A percentile compares a stretch with the other conserved stretches of the same genome.
Evolutionary conservation across 2,113 vertebrate genomes (phyloP).

Genomic region (Chelonoidis abingdonii): DNA sequence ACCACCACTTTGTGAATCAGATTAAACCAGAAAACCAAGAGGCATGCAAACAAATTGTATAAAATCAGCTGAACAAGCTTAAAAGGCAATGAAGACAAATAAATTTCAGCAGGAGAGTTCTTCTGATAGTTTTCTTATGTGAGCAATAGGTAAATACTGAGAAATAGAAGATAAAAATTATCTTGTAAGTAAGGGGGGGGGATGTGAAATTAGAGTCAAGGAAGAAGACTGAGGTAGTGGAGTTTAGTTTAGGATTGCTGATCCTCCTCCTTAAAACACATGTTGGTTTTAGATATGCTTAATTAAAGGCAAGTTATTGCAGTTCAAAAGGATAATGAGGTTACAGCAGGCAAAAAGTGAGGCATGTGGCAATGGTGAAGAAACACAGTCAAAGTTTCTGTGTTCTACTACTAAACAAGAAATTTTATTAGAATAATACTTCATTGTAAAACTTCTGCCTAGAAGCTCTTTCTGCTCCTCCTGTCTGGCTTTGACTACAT

Average conservation of each 20-base stretch:
- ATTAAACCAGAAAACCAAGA: not conserved
- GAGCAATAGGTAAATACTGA: not conserved
- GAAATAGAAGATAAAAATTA: not conserved
- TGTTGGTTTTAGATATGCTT: not conserved
- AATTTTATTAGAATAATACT: not conserved
- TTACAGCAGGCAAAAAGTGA: not conserved
- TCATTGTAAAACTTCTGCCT: not conserved
- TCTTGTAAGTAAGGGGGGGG: fast-evolving
- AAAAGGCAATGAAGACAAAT: not conserved
- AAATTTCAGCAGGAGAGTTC: not conserved
- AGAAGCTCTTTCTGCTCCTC: not conserved
- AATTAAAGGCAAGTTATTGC: not conserved
- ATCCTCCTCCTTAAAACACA: not conserved
- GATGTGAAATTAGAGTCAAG: not conserved
- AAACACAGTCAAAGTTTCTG: not conserved
- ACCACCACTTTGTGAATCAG: not conserved
- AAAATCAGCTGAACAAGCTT: not conserved
- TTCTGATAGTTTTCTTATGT: not conserved
- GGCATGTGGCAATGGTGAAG: not conserved
- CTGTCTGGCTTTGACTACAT: not conserved
- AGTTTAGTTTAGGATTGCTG: not conserved
- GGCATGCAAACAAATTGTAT: not conserved
- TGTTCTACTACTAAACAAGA: not conserved
- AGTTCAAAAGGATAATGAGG: not conserved
- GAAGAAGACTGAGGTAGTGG: not conserved